Percentiles rank a stretch among this genome's conserved stretches.
Conservation (phyloP, 2,113 vertebrate species). For the Shinisaurus crocodilurus region DNA sequence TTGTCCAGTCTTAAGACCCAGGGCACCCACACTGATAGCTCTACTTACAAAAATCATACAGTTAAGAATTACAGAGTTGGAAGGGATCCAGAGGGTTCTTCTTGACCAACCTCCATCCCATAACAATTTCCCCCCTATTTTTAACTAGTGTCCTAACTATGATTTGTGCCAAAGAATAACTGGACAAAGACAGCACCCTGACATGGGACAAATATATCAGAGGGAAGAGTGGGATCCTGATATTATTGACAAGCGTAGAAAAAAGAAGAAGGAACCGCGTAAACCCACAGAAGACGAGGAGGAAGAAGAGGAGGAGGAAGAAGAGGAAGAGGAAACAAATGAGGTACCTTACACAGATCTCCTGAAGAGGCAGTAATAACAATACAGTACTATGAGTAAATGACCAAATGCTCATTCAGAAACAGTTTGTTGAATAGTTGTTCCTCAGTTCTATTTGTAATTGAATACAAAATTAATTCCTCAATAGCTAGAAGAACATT, state of each 20-base stretch:
- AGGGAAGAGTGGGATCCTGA: constrained; percentile 82
- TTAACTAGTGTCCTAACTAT: constrained; percentile 85
- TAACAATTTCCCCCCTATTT: constrained; percentile 32
- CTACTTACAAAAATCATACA: neutral
- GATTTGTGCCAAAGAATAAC: constrained; percentile 86
- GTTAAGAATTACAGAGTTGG: neutral
- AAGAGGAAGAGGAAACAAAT: constrained; percentile 69
- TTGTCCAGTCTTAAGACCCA: neutral
- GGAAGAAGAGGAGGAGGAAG: constrained; percentile 68
- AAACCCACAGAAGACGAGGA: constrained; percentile 68
- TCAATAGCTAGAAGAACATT: neutral
- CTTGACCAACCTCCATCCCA: neutral
- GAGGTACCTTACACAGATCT: constrained; percentile 64
- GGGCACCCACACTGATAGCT: neutral
- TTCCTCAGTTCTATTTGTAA: constrained; percentile 23
- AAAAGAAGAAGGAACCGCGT: constrained; percentile 65
- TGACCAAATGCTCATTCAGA: constrained; percentile 5
- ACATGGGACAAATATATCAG: constrained; percentile 79
- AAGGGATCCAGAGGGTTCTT: neutral
- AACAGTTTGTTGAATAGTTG: constrained; percentile 17
- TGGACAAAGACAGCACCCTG: constrained; percentile 83
- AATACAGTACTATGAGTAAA: constrained; percentile 22
- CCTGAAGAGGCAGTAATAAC: neutral
- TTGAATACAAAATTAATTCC: constrained; percentile 20
- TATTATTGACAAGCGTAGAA: constrained; percentile 66